Evolutionary conservation across 2,113 vertebrate species (phyloP), one percentile per base, ranked within the genome.

Genomic region (Entomyzon cyanotis): DNA sequence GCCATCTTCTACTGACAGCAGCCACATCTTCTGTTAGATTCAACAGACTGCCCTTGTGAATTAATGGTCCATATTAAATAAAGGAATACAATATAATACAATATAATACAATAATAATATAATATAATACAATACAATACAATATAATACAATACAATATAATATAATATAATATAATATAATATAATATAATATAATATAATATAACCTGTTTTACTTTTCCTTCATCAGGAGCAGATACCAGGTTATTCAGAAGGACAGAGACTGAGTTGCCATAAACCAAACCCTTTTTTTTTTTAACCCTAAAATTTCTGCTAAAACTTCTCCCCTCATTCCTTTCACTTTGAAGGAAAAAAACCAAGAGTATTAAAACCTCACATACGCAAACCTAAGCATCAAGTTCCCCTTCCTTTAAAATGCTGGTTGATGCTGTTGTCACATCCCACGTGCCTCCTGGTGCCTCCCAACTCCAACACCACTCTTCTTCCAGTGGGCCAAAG

Each of bases 371-470:
- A 41, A 4, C 2, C 14, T 49, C 23, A 24, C 23, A n/a, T 3
- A 23, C 5, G 8, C 5, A 60, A 77, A 23, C 8, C 8, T n/a
- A 63, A 83, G 15, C 24, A 63, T n/a, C 12, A 83, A 16, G 31
- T 65, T 77, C 18, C 77, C 7, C 18, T 9, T 77, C 62, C 52
- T 78, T 59, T 59, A 62, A 86, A 55, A 59, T 35, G 8, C 7
- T 62, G 12, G 3, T 27, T 56, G 31, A 31, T 10, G 2, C 22
- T 74, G 49, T 59, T 24, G 31, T 65, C 50, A 42, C 0, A 0
- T n/a, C 25, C 18, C 12, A 41, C 20, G 5, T 49, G 31, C 9
- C 49, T 74, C 17, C 55, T 74, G 28, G 11, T 70, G 21, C 20
- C 25, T 65, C 19, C 25, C 30, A 35, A 2, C 9, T 80, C 49